Conservation (phyloP, 92 coral and sea anemone genomes). For the Palythoa grandiflora region DNA sequence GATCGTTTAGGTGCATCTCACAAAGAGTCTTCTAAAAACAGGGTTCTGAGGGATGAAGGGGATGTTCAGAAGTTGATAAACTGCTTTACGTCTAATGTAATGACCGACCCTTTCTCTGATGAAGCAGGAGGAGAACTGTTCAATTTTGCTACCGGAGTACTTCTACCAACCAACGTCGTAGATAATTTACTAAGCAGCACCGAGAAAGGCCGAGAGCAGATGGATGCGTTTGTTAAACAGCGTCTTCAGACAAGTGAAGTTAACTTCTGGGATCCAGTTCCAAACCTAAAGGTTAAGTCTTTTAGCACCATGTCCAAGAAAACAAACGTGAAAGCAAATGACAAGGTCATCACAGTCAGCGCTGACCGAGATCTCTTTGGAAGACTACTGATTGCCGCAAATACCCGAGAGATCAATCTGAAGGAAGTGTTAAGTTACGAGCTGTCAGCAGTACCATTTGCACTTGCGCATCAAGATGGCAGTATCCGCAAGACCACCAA, state of each 20-base stretch:
- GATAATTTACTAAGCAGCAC: background rate
- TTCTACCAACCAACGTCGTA: background rate
- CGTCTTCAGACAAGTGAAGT: background rate
- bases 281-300: background rate
- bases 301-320: background rate
- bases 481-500: background rate
- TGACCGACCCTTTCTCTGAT: conserved; percentile 60
- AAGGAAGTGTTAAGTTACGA: background rate
- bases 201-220: background rate
- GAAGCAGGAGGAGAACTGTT: background rate
- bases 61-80: conserved; percentile 60
- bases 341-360: background rate
- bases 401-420: background rate
- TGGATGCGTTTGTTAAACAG: background rate
- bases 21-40: background rate
- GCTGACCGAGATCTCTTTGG: conserved; percentile 14
- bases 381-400: background rate
- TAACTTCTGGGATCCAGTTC: background rate
- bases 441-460: background rate
- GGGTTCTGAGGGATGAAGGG: conserved; percentile 39
- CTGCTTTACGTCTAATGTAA: conserved; percentile 52
- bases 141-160: background rate
- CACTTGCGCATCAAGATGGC: background rate
- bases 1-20: background rate
- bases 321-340: background rate